Conservation (phyloP, 2,113 vertebrate species). For the Natator depressus region DNA sequence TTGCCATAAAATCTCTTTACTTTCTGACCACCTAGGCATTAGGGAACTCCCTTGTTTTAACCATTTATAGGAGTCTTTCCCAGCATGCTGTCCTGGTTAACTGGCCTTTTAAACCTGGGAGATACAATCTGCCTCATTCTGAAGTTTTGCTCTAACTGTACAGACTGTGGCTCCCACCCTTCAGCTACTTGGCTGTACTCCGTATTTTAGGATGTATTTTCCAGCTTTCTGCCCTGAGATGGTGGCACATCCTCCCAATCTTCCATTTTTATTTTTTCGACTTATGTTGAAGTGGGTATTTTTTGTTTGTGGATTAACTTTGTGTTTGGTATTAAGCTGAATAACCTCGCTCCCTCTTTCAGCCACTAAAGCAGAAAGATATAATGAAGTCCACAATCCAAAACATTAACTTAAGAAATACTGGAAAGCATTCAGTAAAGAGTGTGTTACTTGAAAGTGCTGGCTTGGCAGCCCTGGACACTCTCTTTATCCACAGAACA, state of each 20-base stretch:
- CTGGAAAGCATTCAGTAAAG: neutral
- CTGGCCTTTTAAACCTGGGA: neutral
- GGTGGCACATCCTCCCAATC: neutral
- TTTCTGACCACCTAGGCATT: neutral
- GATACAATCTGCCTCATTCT: neutral
- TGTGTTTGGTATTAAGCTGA: slow-evolving; percentile 5
- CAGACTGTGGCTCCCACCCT: neutral
- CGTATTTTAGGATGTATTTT: slow-evolving; percentile 16
- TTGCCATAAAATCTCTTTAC: neutral
- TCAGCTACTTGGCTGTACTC: neutral
- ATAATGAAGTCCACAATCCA: neutral
- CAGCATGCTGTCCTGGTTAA: neutral
- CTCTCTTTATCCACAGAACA: neutral
- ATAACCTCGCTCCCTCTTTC: neutral
- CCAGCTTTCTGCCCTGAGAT: neutral
- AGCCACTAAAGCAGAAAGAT: neutral
- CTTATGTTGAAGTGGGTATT: neutral
- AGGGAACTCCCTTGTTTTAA: neutral
- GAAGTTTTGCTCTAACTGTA: neutral
- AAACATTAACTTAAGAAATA: neutral
- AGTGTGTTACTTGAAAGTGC: neutral
- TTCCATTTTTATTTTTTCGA: neutral
- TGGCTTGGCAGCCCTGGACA: neutral
- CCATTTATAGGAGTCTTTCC: neutral
- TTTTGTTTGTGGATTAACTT: neutral